Percentiles rank a stretch among this genome's conserved stretches.
Evolutionary conservation across 2,113 vertebrate species (phyloP).

Genomic region (Bucco capensis): DNA sequence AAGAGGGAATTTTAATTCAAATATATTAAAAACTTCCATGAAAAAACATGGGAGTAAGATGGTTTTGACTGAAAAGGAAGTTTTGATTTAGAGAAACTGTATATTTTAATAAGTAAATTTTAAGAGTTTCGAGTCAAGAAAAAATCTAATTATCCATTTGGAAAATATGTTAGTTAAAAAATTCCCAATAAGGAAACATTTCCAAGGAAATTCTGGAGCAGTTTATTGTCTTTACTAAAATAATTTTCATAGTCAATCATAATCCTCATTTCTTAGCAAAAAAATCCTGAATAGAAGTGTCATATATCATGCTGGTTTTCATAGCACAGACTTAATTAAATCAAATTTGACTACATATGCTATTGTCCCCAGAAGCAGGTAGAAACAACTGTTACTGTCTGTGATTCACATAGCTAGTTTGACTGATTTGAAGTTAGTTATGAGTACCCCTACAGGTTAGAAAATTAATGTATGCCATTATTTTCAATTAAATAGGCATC

Average conservation of each 20-base stretch:
- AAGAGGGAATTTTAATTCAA: not conserved
- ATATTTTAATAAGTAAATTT: not conserved
- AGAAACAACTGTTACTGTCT: constrained; percentile 15
- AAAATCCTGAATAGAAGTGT: not conserved
- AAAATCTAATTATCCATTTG: not conserved
- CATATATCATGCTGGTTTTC: not conserved
- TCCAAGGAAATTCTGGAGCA: not conserved
- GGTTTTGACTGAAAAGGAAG: not conserved
- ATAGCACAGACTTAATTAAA: constrained; percentile 23
- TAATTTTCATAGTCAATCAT: not conserved
- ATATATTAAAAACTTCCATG: not conserved
- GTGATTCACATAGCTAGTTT: not conserved
- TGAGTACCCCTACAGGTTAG: constrained; percentile 23
- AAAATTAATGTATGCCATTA: constrained; percentile 25
- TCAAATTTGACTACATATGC: constrained; percentile 24
- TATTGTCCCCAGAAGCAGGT: constrained; percentile 17
- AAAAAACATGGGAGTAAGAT: not conserved
- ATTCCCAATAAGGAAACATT: not conserved
- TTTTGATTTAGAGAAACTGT: not conserved
- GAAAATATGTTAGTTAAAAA: not conserved
- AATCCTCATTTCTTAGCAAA: not conserved
- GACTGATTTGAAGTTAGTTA: constrained; percentile 34
- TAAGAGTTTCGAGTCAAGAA: not conserved
- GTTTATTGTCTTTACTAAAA: not conserved
- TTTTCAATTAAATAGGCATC: constrained; percentile 32